A percentile compares a stretch with the other conserved stretches of the same genome.
These are phyloP conservation scores for Sebastes flavidus DNA, from an alignment of 2,797 vertebrate genomes.

Conservation along the genomic window DNA sequence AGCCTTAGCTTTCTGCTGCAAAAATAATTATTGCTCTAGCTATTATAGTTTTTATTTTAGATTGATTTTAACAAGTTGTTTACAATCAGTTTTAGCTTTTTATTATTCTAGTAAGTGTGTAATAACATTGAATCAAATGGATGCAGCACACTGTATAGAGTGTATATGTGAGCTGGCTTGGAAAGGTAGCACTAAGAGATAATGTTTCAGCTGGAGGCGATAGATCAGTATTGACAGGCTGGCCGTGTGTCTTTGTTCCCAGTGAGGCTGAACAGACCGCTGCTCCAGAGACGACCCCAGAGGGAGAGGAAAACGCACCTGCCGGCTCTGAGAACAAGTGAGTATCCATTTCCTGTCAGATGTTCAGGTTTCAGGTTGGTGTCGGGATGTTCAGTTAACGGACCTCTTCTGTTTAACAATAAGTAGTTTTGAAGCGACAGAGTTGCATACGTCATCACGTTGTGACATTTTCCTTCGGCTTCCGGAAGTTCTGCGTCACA, in stretches of 20 bases:
- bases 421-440: background rate
- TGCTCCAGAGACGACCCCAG: constrained; percentile 90
- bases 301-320: constrained; percentile 93
- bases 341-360: constrained; percentile 66
- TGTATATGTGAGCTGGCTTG: background rate
- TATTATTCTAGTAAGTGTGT: background rate
- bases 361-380: background rate
- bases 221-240: background rate
- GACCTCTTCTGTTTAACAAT: background rate
- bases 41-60: too few species aligned
- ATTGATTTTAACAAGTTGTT: background rate
- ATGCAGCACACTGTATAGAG: background rate
- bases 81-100: background rate
- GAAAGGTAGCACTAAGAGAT: background rate
- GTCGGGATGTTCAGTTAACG: background rate
- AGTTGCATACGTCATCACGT: background rate
- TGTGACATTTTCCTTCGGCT: background rate
- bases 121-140: background rate
- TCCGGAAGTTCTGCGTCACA: background rate
- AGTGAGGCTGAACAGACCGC: constrained; percentile 93
- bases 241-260: constrained; percentile 50
- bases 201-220: background rate
- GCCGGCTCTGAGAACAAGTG: constrained; percentile 98
- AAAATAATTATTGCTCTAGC: too few species aligned
- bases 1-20: too few species aligned